These are phyloP conservation scores for Archegozetes longisetosus DNA, from an alignment of 1,140 invertebrate species.

Conservation along the genomic window DNA sequence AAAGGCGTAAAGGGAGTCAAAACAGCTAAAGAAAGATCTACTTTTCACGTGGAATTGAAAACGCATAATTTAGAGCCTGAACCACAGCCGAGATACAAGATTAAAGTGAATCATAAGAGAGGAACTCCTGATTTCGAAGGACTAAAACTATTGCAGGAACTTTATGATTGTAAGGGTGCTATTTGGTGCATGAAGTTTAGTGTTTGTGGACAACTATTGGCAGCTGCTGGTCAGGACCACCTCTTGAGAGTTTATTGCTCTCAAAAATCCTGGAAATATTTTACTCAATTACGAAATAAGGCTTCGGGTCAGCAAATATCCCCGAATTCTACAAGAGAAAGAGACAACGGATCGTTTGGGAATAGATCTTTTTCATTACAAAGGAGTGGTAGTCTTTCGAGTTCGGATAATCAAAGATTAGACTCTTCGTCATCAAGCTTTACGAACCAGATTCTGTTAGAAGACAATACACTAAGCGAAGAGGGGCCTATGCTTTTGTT, in stretches of 20 bases:
- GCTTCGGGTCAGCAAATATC: conserved; percentile 20
- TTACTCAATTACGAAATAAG: conserved; percentile 18
- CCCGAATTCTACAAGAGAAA: conserved; percentile 19
- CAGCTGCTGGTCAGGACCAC: conserved; percentile 37
- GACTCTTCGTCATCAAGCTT: conserved; percentile 8
- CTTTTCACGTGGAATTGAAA: conserved; percentile 5
- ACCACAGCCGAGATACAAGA: conserved; percentile 4
- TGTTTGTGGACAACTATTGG: conserved; percentile 33
- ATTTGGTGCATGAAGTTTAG: conserved; percentile 38
- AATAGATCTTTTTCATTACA: conserved; percentile 2
- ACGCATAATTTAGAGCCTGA: conserved; percentile 1
- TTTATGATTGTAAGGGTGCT: conserved; percentile 25
- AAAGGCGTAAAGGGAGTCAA: conserved; percentile 12
- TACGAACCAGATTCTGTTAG: conserved; percentile 2
- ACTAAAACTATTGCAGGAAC: conserved; percentile 17
- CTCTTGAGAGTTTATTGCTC: conserved; percentile 35
- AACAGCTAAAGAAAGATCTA: background rate
- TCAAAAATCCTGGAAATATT: conserved; percentile 28
- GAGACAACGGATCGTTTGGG: conserved; percentile 11
- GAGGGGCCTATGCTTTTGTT: conserved; percentile 35
- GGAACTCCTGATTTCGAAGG: conserved; percentile 18
- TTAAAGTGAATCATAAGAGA: conserved; percentile 18
- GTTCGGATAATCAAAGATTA: background rate
- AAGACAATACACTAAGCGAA: conserved; percentile 17
- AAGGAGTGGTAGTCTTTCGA: conserved; percentile 4